Percentiles rank a stretch among this genome's conserved stretches.
Conservation (phyloP, 2,113 vertebrate genomes). For the Pristiophorus japonicus region DNA sequence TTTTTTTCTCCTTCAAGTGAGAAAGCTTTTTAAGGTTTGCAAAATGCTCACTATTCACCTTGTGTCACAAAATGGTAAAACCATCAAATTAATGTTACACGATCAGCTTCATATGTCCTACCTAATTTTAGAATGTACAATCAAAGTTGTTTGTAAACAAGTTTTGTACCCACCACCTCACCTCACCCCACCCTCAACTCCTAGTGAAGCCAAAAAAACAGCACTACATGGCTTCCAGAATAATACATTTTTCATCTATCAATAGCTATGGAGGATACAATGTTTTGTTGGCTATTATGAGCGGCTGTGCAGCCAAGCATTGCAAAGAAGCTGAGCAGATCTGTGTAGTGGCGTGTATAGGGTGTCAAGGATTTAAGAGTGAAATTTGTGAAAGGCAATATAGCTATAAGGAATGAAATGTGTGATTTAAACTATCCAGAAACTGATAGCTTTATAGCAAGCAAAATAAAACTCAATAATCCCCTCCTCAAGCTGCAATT, state of each 20-base stretch:
- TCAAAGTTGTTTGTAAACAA: not conserved
- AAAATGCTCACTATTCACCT: not conserved
- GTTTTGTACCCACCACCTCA: not conserved
- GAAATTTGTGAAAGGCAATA: not conserved
- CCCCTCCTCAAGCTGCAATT: not conserved
- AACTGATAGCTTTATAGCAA: conserved; percentile 4
- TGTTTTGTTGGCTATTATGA: not conserved
- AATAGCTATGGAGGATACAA: not conserved
- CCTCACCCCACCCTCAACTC: not conserved
- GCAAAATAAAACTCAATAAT: conserved; percentile 14
- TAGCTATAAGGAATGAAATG: not conserved
- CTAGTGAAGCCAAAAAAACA: not conserved
- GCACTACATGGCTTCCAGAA: not conserved
- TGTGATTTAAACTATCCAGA: not conserved
- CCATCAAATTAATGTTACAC: not conserved
- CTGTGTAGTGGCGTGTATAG: not conserved
- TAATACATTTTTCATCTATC: not conserved
- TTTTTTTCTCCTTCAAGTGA: no score
- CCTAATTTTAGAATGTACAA: not conserved
- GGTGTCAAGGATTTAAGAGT: not conserved
- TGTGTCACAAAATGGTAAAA: not conserved
- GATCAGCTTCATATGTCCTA: not conserved
- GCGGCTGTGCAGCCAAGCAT: not conserved
- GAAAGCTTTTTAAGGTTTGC: no score
- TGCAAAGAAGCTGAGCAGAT: not conserved